Conservation (phyloP, 2,888 invertebrate species). For the Invenusta paracnida region DNA sequence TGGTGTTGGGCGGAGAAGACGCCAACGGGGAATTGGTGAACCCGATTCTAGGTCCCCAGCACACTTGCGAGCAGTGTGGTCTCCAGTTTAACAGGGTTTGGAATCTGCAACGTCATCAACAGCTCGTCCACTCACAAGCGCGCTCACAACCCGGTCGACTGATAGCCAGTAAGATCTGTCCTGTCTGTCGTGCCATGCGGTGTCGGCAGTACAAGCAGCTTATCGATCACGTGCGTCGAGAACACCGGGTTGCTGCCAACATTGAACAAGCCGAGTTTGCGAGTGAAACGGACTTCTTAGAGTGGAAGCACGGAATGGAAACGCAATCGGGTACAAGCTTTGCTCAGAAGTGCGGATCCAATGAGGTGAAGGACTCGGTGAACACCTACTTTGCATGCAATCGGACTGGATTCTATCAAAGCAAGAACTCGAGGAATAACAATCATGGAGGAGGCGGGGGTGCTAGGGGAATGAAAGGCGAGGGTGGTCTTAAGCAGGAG, state of each 20-base stretch:
- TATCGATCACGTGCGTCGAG: background rate
- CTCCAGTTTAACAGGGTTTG: background rate
- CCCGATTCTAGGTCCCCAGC: background rate
- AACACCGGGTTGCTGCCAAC: background rate
- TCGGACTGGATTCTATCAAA: background rate
- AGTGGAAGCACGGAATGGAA: background rate
- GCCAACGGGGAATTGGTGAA: background rate
- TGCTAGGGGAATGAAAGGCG: background rate
- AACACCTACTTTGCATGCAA: background rate
- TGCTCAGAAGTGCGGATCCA: background rate
- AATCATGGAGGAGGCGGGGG: background rate
- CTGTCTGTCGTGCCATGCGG: background rate
- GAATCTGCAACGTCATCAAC: background rate
- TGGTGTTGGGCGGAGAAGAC: background rate
- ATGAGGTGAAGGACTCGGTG: background rate
- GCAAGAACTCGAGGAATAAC: background rate
- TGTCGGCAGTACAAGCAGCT: background rate
- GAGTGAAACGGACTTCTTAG: background rate
- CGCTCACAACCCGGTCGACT: background rate
- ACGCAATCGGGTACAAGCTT: background rate
- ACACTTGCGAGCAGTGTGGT: background rate
- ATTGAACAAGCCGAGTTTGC: background rate
- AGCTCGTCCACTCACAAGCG: background rate
- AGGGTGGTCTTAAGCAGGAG: background rate
- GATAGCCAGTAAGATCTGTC: background rate